Percentiles rank a stretch among this genome's conserved stretches.
Conservation (phyloP, 2,888 invertebrate genomes). For the Dryobotodes eremita region DNA sequence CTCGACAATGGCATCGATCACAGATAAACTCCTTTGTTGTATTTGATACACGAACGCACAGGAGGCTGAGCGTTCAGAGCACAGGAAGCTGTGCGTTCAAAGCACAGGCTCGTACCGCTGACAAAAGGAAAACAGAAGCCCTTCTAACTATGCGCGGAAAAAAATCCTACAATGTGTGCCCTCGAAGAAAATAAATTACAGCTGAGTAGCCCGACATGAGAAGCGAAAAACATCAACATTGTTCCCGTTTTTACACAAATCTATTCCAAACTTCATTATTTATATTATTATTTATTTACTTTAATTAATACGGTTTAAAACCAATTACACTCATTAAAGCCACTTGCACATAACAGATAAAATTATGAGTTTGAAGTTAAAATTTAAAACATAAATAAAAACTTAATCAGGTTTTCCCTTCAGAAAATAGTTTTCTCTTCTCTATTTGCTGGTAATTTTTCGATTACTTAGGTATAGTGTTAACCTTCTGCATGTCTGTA, state of each 20-base stretch:
- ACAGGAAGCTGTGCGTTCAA: background rate
- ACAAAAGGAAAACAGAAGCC: background rate
- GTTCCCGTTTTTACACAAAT: background rate
- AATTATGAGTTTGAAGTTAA: too few relatives aligned
- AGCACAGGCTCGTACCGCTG: background rate
- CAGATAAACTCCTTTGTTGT: conserved; percentile 32
- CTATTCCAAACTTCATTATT: background rate
- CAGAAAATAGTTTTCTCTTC: background rate
- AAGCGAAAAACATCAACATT: background rate
- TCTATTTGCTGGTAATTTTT: background rate
- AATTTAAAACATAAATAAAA: background rate
- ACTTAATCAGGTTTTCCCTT: background rate
- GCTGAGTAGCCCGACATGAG: background rate
- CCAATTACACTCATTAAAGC: background rate
- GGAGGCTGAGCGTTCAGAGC: background rate
- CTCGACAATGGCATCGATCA: conserved; percentile 42
- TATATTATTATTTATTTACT: background rate
- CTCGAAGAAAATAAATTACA: background rate
- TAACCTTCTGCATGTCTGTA: background rate
- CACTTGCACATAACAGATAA: background rate
- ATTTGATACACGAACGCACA: conserved; percentile 2
- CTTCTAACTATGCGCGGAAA: background rate
- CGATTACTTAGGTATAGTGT: background rate
- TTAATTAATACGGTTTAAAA: background rate
- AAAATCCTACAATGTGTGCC: background rate